Percentiles rank a stretch among this genome's conserved stretches.
These are phyloP conservation scores for Pseudachorutes palmiensis DNA, from an alignment of 1,140 invertebrate genomes.

Conservation along the genomic window DNA sequence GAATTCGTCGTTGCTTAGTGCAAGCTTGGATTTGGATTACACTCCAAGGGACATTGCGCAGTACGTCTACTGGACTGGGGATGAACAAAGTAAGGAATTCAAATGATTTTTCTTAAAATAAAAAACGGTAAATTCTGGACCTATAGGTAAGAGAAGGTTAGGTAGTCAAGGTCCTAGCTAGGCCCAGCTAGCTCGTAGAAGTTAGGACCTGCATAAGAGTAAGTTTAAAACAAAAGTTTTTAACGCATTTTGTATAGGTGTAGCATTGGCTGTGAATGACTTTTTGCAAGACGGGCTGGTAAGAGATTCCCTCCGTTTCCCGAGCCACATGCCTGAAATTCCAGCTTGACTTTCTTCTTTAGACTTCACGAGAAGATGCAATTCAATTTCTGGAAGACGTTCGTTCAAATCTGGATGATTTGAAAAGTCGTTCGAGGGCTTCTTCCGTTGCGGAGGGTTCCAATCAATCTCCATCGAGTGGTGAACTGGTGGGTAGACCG, in stretches of 20 bases:
- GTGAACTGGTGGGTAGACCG: slow-evolving; percentile 44
- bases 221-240: background rate
- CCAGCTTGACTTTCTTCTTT: slow-evolving; percentile 28
- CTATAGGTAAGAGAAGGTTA: too few species aligned
- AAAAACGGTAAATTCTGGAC: too few species aligned
- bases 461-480: background rate
- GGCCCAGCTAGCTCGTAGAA: too few species aligned
- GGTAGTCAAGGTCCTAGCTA: too few species aligned
- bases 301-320: background rate
- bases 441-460: too few species aligned
- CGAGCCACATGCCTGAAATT: background rate
- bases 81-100: background rate
- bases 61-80: background rate
- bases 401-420: slow-evolving; percentile 57
- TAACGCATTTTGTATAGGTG: background rate
- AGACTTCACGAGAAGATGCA: slow-evolving; percentile 61
- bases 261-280: background rate
- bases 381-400: slow-evolving; percentile 64
- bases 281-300: background rate
- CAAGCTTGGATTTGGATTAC: background rate
- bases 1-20: too few species aligned
- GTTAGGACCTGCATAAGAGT: background rate
- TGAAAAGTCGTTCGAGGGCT: slow-evolving; percentile 57
- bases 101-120: background rate
- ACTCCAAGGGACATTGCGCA: background rate